These are phyloP conservation scores for Hirudinaria manillensis DNA, from an alignment of 2,888 invertebrate species.

Conservation along the genomic window DNA sequence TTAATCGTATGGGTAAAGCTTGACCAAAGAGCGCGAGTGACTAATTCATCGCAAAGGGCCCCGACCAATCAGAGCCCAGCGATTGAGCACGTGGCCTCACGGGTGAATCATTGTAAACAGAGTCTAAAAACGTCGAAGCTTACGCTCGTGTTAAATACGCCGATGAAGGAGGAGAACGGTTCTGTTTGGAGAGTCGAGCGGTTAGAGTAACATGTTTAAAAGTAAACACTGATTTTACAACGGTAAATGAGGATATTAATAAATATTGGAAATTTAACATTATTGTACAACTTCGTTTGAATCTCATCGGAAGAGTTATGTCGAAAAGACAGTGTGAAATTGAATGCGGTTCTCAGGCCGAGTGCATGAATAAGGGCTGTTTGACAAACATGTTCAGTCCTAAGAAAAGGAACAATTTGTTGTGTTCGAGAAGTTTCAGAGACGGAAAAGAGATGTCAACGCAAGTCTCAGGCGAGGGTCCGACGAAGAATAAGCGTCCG, in stretches of 20 bases:
- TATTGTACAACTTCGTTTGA: constrained; percentile 3
- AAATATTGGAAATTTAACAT: background rate
- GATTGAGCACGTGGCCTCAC: background rate
- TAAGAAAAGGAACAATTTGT: background rate
- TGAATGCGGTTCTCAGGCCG: background rate
- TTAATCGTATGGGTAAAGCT: no score
- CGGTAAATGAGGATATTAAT: no score
- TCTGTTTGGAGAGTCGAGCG: no score
- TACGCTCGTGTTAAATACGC: no score
- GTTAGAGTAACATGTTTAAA: no score
- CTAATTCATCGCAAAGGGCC: background rate
- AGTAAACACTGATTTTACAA: no score
- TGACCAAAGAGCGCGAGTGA: no score
- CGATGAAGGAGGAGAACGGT: no score
- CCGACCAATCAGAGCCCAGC: background rate
- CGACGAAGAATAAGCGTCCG: background rate
- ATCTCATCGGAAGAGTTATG: background rate
- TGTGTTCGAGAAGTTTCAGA: background rate
- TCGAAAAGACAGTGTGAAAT: constrained; percentile 14
- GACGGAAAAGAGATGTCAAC: background rate
- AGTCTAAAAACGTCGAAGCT: no score
- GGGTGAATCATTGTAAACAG: constrained; percentile 4
- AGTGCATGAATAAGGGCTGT: background rate
- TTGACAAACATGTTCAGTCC: constrained; percentile 9
- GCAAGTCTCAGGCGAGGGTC: background rate